Percentiles rank a stretch among this genome's conserved stretches.
phyloP scores from a whole-genome alignment of 2,113 vertebrate species.

The Chinchilla lanigera region DNA sequence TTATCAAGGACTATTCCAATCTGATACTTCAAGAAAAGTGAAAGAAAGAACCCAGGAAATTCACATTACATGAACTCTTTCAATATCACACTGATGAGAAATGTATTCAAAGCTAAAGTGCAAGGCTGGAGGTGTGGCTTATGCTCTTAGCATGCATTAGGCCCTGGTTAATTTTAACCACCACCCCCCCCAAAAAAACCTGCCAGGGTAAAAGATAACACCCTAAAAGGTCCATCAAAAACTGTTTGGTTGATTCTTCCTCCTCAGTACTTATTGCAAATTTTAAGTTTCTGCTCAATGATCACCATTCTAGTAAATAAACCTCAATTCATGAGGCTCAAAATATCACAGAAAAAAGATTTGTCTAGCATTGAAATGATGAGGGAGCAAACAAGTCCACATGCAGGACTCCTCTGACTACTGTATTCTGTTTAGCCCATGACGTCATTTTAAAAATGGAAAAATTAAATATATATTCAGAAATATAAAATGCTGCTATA shows the following conservation, averaged over 20 bases:
- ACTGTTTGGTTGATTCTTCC: background rate
- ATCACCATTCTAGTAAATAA: background rate
- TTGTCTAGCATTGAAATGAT: background rate
- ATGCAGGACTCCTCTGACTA: background rate
- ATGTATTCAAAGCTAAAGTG: background rate
- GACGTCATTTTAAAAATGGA: background rate
- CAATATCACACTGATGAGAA: background rate
- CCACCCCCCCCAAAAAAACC: background rate
- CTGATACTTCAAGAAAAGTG: background rate
- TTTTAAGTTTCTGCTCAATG: background rate
- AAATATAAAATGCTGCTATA: background rate
- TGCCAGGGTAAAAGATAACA: background rate
- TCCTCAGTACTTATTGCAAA: background rate
- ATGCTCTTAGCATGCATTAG: background rate
- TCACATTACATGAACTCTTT: background rate
- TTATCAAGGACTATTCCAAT: background rate
- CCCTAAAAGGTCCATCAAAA: background rate
- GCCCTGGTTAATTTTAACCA: background rate
- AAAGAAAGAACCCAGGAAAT: background rate
- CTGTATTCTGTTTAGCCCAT: background rate
- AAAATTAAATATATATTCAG: background rate
- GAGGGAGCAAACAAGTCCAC: background rate
- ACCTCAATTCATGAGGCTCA: background rate
- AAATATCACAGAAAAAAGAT: constrained; percentile 6
- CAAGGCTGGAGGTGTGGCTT: background rate